Base-by-base conservation (phyloP, 2,888 invertebrate genomes). In the Heliconius ismenius region DNA sequence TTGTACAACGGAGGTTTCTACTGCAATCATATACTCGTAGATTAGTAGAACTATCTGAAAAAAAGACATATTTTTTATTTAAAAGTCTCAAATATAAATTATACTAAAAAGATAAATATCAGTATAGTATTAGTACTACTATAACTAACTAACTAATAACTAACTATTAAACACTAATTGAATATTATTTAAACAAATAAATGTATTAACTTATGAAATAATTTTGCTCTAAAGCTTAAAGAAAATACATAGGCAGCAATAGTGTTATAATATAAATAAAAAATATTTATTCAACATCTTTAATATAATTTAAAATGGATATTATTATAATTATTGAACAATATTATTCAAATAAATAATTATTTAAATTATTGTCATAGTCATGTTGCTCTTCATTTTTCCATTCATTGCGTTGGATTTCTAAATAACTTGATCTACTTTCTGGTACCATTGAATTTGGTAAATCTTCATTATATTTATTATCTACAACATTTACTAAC, bases 31-130 rank as follows among this genome's bases (percentile, higher is more conserved):
- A 84, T 93, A 92, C 86, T 94, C 94, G 88, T 92, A 94, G 90
- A 93, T 92, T 81, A 94, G 91, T 89, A 94, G 89, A 90, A 93
- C 91, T 88, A 91, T 89, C 93, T 94, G 92, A 75, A 93, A 92
- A 83, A 84, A 75, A 75, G 75, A 73, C 80, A 74, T 11, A 78
- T 76, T 67, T 26, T 73, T 26, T 49, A 18, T 49, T 49, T 49
- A 49, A 49, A 49, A 49, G 32, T 49, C 6, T 6, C 2, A 49
- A 49, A 49, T 49, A 49, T 49, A 49, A 18, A 49, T 49, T 18
- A 43, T 6, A 43, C 43, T 18, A 6, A 43, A 43, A 43, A 15
- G 15, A 43, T 43, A 6, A 43, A 43, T 15, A 43, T 32, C 1
- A 32, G 32, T 32, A 32, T 32, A n/a, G n/a, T n/a, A n/a, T n/a